A percentile compares a stretch with the other conserved stretches of the same genome.
These are phyloP conservation scores for Sepioteuthis lessoniana DNA, from an alignment of 2,888 invertebrate genomes.

Conservation along the genomic window DNA sequence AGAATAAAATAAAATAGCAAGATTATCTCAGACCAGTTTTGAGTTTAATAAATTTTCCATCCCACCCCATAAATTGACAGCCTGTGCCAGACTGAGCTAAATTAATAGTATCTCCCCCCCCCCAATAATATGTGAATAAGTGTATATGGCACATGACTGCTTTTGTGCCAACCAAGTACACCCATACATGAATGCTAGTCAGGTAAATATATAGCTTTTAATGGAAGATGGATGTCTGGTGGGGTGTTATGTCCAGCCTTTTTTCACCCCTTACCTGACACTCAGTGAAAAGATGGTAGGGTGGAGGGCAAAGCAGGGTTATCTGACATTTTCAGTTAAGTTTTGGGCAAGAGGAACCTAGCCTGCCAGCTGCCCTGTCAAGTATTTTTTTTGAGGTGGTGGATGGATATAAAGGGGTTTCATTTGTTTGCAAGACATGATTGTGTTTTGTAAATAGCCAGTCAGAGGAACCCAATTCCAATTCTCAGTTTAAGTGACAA, in stretches of 20 bases:
- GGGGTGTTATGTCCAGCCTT: neutral
- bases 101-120: too few relatives aligned
- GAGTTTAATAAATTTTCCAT: too few relatives aligned
- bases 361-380: neutral
- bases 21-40: too few relatives aligned
- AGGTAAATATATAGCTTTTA: neutral
- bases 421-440: conserved; percentile 10
- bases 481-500: neutral
- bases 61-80: too few relatives aligned
- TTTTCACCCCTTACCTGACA: neutral
- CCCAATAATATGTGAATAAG: neutral
- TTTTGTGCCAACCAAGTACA: neutral
- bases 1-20: too few relatives aligned
- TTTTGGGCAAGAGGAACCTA: neutral
- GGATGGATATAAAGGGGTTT: neutral
- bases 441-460: neutral
- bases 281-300: neutral
- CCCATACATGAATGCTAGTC: neutral
- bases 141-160: neutral
- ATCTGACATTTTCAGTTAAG: neutral
- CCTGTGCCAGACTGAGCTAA: too few relatives aligned
- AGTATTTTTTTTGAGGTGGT: neutral
- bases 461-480: neutral
- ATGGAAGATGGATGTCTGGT: neutral
- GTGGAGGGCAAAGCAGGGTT: neutral